Percentiles rank a stretch among this genome's conserved stretches.
These are phyloP conservation scores for Alligator mississippiensis DNA, from an alignment of 2,113 vertebrate species.

Conservation along the genomic window DNA sequence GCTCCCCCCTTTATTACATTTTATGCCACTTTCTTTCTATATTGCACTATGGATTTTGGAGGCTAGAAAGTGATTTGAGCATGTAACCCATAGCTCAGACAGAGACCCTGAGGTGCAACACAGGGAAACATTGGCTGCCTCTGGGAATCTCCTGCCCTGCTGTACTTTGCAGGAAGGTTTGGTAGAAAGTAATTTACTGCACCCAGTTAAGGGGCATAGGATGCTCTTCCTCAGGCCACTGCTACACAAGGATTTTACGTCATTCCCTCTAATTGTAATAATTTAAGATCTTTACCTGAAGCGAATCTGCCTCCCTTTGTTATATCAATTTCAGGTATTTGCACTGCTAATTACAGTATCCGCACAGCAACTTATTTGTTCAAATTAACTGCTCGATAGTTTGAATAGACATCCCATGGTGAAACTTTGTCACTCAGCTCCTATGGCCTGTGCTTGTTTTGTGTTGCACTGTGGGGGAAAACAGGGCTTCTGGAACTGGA, in stretches of 20 bases:
- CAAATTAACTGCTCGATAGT: not conserved
- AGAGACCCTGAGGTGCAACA: not conserved
- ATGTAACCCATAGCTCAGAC: accelerated
- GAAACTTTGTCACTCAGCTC: not conserved
- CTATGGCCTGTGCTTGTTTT: not conserved
- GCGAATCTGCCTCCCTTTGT: not conserved
- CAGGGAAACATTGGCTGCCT: not conserved
- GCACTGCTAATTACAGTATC: not conserved
- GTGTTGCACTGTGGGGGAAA: not conserved
- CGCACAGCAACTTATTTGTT: not conserved
- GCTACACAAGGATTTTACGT: no score
- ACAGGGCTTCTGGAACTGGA: not conserved
- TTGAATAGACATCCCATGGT: not conserved
- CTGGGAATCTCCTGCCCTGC: not conserved
- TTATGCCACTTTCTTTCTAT: not conserved
- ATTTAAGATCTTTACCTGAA: not conserved
- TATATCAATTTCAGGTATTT: not conserved
- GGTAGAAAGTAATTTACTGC: not conserved
- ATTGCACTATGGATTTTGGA: not conserved
- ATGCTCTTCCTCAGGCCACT: no score
- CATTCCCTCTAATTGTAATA: no score
- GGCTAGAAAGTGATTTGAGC: not conserved
- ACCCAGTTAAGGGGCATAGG: not conserved
- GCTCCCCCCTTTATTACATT: not conserved
- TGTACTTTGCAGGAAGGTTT: not conserved